Base-by-base conservation (phyloP, 2,888 invertebrate genomes). In the Leucozona laternaria region DNA sequence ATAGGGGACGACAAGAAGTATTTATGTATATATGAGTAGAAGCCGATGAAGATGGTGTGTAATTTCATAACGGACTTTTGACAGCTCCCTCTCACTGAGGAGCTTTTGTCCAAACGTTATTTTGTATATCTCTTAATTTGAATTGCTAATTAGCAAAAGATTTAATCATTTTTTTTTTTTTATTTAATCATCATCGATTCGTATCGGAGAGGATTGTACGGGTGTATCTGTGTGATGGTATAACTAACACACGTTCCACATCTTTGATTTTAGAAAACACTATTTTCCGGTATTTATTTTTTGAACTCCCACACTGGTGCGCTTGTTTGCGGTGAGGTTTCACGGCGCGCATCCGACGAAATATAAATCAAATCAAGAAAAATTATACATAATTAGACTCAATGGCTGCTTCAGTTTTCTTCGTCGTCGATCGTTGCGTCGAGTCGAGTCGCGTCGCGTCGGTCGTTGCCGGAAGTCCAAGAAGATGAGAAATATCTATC, bases 401-500 rank as follows among this genome's bases (percentile, higher is more conserved):
- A 48, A 43, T 77, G 66, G 57, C 68, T 53, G 53, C 50, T 66
- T 34, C 77, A 45, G 50, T 53, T 73, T 45, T 28, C n/a, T n/a
- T n/a, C n/a, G 43, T 76, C 71, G 76, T 10, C 15, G 10, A n/a
- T 5, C n/a, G 5, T n/a, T 17, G 45, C 45, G n/a, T n/a, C n/a
- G n/a, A n/a, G n/a, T n/a, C n/a, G n/a, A n/a, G n/a, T 28, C 5
- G 28, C 5, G 28, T 6, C 7, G 31, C 31, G 2, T 25, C 45
- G 10, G 45, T 17, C 45, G 20, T 15, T 53, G 53, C 82, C 82
- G 82, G 82, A 82, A 82, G 68, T 78, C 55, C 28, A 78, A 72
- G 50, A 60, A 82, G 60, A 82, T 78, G 81, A 45, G 50, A 81
- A 77, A 57, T 57, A 64, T 71, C 57, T 58, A 64, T 82, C 72